phyloP scores from a whole-genome alignment of 2,797 vertebrate genomes.

The Falco rusticolus region DNA sequence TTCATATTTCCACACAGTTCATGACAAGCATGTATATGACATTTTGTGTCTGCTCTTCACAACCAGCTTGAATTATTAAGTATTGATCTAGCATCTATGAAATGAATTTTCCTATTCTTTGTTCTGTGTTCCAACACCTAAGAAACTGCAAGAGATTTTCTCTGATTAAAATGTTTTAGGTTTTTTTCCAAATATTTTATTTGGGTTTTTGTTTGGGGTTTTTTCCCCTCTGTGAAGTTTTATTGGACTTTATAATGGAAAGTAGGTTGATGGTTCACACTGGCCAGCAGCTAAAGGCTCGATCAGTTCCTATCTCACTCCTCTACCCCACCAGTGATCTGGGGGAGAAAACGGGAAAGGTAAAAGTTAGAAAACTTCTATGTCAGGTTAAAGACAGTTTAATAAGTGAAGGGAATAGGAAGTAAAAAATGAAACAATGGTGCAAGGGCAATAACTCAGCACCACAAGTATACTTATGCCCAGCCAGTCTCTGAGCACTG shows the following conservation, averaged over 20 bases:
- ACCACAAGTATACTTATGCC: not conserved
- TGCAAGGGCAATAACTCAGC: not conserved
- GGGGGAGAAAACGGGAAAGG: not conserved
- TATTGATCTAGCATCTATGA: not conserved
- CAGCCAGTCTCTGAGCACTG: not conserved
- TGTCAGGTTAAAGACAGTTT: not conserved
- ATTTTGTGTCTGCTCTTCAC: not conserved
- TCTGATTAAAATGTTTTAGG: not conserved
- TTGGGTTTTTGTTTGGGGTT: no score
- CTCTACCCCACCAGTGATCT: not conserved
- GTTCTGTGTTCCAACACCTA: not conserved
- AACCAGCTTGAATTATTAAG: not conserved
- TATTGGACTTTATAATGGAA: not conserved
- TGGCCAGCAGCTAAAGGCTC: not conserved
- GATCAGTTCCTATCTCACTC: not conserved
- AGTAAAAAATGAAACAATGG: not conserved
- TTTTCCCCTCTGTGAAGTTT: rapidly evolving
- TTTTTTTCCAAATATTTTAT: not conserved
- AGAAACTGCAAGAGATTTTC: not conserved
- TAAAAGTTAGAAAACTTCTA: not conserved
- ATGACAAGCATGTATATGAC: not conserved
- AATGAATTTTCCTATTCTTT: not conserved
- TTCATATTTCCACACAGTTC: not conserved
- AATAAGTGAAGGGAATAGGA: not conserved
- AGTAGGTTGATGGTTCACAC: not conserved